Conservation (phyloP, 2,113 vertebrate species). For the Mastomys coucha region DNA sequence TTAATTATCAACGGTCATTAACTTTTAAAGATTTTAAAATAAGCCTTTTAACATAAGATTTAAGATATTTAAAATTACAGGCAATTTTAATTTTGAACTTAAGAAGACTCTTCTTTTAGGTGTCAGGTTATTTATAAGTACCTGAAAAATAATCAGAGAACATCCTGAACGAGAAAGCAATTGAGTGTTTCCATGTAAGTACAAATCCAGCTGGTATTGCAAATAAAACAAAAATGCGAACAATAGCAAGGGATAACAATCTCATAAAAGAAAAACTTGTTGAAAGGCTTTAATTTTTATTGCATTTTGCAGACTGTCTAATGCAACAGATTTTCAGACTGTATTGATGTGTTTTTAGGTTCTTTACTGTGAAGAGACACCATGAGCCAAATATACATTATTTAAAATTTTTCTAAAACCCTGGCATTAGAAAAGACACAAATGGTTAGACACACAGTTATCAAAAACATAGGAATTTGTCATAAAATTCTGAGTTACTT, state of each 20-base stretch:
- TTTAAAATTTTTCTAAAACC: background rate
- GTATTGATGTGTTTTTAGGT: background rate
- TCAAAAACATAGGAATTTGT: background rate
- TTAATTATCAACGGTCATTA: slow-evolving; percentile 34
- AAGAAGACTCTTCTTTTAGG: slow-evolving; percentile 24
- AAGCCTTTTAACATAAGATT: slow-evolving; percentile 61
- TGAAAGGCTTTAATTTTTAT: background rate
- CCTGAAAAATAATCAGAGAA: slow-evolving; percentile 67
- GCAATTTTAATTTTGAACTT: slow-evolving; percentile 61
- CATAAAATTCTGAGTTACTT: background rate
- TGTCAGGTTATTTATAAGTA: slow-evolving; percentile 67
- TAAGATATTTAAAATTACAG: slow-evolving; percentile 50
- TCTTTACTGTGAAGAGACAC: background rate
- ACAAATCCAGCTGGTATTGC: background rate
- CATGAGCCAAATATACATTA: background rate
- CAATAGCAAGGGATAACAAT: background rate
- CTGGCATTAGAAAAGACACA: background rate
- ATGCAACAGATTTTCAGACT: slow-evolving; percentile 25
- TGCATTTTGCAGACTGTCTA: background rate
- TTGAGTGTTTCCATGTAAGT: background rate
- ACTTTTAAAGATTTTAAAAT: slow-evolving; percentile 21
- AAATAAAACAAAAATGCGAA: background rate
- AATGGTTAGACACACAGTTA: background rate
- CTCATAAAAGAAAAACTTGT: background rate
- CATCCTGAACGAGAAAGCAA: slow-evolving; percentile 38